These are phyloP conservation scores for Samia ricini DNA, from an alignment of 1,140 invertebrate species.

Conservation along the genomic window DNA sequence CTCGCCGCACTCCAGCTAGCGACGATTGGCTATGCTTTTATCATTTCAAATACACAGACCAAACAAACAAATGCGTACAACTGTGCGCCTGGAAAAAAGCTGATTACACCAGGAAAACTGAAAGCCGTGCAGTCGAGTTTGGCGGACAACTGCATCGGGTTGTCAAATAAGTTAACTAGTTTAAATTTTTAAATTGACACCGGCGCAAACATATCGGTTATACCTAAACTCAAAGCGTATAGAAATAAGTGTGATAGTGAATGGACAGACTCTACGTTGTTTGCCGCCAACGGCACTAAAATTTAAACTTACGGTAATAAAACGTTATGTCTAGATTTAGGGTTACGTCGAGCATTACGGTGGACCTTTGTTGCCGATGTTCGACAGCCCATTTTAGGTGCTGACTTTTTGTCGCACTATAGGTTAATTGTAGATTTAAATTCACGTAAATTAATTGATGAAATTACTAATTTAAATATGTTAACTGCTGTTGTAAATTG, in stretches of 20 bases:
- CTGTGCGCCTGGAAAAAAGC: too few species aligned
- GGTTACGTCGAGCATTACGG: background rate
- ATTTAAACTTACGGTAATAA: conserved; percentile 1
- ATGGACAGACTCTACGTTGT: background rate
- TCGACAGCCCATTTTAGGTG: background rate
- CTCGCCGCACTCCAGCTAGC: too few species aligned
- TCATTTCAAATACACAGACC: too few species aligned
- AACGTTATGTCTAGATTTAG: background rate
- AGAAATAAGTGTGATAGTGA: background rate
- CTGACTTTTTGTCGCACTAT: background rate
- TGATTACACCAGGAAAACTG: too few species aligned
- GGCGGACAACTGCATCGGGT: too few species aligned
- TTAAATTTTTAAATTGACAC: too few species aligned
- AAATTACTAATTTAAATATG: conserved; percentile 1
- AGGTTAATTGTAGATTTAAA: background rate
- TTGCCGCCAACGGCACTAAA: background rate
- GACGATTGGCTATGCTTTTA: too few species aligned
- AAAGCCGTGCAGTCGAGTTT: too few species aligned
- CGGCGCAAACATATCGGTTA: too few species aligned
- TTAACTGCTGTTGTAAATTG: background rate
- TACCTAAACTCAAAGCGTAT: too few species aligned
- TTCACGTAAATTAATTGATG: background rate
- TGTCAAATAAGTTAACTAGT: background rate
- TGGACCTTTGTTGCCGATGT: background rate
- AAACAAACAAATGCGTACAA: too few species aligned